phyloP scores from a whole-genome alignment of 2,113 vertebrate species.

The Dryoscopus gambensis region DNA sequence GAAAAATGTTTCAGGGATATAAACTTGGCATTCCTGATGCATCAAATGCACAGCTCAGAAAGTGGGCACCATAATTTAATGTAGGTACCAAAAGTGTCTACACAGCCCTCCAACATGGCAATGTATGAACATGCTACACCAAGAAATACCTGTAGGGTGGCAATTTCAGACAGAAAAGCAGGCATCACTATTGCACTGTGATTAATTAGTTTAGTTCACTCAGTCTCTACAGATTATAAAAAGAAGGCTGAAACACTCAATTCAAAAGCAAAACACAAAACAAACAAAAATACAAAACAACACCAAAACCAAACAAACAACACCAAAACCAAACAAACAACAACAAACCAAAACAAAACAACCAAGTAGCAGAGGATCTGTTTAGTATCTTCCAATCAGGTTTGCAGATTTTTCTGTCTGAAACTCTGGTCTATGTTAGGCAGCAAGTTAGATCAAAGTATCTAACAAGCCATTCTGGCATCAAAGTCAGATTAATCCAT shows the following conservation, averaged over 20 bases:
- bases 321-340: not conserved
- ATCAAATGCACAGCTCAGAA: not conserved
- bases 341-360: not conserved
- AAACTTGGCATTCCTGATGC: not conserved
- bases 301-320: not conserved
- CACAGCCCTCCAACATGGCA: not conserved
- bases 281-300: not conserved
- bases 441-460: not conserved
- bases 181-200: not conserved
- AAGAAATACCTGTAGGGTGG: not conserved
- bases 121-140: not conserved
- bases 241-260: not conserved
- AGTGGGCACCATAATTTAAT: not conserved
- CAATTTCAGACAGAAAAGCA: not conserved
- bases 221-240: not conserved
- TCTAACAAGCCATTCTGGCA: not conserved
- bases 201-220: not conserved
- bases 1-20: not conserved
- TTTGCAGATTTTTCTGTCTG: not conserved
- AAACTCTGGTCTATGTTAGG: not conserved
- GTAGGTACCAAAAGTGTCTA: not conserved
- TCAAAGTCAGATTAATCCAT: not conserved
- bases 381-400: not conserved
- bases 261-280: not conserved
- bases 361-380: not conserved